These are phyloP conservation scores for Rhodinocichla rosea DNA, from an alignment of 2,113 vertebrate genomes.

Conservation along the genomic window DNA sequence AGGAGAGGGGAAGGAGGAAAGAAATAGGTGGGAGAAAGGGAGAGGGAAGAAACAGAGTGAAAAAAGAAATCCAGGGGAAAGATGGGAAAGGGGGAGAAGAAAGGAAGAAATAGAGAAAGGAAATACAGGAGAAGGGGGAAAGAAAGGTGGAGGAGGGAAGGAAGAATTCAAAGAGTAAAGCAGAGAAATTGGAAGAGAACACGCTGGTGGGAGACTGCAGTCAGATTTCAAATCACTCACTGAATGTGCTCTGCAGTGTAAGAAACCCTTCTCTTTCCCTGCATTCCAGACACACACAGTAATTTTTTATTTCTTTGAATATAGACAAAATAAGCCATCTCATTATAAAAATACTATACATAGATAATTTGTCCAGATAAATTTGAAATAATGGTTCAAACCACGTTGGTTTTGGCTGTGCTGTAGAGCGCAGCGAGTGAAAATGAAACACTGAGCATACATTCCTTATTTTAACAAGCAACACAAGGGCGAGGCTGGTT, in stretches of 20 bases:
- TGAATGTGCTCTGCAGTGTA: neutral
- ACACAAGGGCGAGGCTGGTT: neutral
- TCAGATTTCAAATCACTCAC: neutral
- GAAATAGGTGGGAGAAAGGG: neutral
- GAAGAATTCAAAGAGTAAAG: neutral
- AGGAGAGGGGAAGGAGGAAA: neutral
- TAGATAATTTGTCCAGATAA: neutral
- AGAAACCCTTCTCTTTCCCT: neutral
- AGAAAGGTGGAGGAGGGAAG: neutral
- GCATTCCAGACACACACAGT: neutral
- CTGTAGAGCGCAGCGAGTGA: neutral
- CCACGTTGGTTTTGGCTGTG: neutral
- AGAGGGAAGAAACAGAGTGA: neutral
- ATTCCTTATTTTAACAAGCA: conserved; percentile 6
- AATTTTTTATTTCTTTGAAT: neutral
- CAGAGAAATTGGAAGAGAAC: neutral
- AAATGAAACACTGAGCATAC: neutral
- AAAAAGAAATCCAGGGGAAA: neutral
- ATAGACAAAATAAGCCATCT: neutral
- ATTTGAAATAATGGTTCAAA: neutral
- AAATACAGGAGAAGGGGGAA: neutral
- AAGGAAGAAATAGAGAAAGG: neutral
- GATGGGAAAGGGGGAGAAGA: neutral
- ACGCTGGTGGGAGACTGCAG: neutral
- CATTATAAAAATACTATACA: neutral